phyloP scores from a whole-genome alignment of 1,140 invertebrate genomes.

The Pteromalus puparum region DNA sequence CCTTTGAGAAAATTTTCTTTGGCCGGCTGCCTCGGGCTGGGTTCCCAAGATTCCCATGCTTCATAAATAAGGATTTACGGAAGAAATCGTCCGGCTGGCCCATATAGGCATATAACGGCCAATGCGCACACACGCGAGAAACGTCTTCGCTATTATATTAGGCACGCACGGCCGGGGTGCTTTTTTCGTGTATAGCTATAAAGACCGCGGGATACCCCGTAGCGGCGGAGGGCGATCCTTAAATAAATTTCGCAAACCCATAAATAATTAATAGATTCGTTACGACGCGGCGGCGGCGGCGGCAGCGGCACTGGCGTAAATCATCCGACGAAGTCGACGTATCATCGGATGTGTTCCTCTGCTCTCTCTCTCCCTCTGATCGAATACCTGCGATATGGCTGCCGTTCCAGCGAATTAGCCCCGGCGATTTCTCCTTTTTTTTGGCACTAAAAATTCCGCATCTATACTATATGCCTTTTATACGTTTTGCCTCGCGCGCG shows the following conservation, averaged over 20 bases:
- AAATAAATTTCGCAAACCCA: slow-evolving; percentile 67
- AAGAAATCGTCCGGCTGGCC: slow-evolving; percentile 30
- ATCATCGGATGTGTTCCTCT: background rate
- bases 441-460: slow-evolving; percentile 27
- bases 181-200: slow-evolving; percentile 35
- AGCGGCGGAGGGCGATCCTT: slow-evolving; percentile 46
- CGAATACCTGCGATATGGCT: slow-evolving; percentile 35
- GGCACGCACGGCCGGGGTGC: slow-evolving; percentile 48
- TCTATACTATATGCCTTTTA: background rate
- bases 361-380: background rate
- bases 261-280: slow-evolving; percentile 71
- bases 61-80: slow-evolving; percentile 52
- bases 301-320: slow-evolving; percentile 62
- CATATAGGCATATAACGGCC: background rate
- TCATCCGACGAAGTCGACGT: slow-evolving; percentile 53
- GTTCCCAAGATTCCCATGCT: slow-evolving; percentile 29
- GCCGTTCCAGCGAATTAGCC: slow-evolving; percentile 6
- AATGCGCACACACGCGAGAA: background rate
- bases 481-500: too few species aligned
- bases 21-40: background rate
- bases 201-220: background rate
- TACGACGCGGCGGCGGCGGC: slow-evolving; percentile 55
- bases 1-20: slow-evolving; percentile 22
- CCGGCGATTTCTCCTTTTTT: slow-evolving; percentile 9
- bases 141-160: slow-evolving; percentile 55